phyloP scores from a whole-genome alignment of 2,888 invertebrate genomes.

The Herminia tarsipennalis region DNA sequence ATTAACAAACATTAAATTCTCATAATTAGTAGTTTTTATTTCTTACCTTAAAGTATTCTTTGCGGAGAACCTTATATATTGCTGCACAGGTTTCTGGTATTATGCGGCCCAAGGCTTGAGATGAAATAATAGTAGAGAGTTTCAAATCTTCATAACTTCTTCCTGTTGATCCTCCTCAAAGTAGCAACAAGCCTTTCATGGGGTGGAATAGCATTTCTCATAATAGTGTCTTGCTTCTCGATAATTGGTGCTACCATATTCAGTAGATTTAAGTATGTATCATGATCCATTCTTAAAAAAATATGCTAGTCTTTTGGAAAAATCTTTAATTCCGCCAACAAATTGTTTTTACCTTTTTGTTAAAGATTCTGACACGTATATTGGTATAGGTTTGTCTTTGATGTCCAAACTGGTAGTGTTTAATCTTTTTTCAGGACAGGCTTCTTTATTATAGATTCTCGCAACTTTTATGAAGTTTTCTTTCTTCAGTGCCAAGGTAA shows the following conservation, averaged over 20 bases:
- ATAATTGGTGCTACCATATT: too few species aligned
- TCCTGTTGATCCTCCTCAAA: constrained; percentile 12
- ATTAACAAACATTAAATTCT: not conserved
- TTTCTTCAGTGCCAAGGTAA: not conserved
- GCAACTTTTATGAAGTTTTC: constrained; percentile 4
- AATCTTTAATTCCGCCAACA: too few species aligned
- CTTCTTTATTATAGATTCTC: constrained; percentile 1
- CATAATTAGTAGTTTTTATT: not conserved
- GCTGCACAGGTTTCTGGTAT: constrained; percentile 11
- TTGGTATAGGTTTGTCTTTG: not conserved
- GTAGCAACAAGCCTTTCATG: constrained; percentile 7
- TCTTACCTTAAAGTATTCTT: constrained; percentile 5
- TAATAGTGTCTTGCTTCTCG: constrained; percentile 6
- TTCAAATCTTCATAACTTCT: constrained; percentile 17
- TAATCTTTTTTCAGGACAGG: not conserved
- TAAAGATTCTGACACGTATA: constrained; percentile 4
- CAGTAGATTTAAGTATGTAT: too few species aligned
- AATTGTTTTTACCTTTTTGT: constrained; percentile 4
- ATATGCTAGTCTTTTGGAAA: too few species aligned
- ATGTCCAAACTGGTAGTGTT: constrained; percentile 1
- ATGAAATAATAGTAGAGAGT: constrained; percentile 12
- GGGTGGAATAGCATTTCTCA: constrained; percentile 37
- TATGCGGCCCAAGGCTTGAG: constrained; percentile 9
- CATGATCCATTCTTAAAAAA: too few species aligned
- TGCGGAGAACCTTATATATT: constrained; percentile 4